Percentiles rank a stretch among this genome's conserved stretches.
Evolutionary conservation across 2,888 invertebrate genomes (phyloP).

Genomic region (Danaus chrysippus): DNA sequence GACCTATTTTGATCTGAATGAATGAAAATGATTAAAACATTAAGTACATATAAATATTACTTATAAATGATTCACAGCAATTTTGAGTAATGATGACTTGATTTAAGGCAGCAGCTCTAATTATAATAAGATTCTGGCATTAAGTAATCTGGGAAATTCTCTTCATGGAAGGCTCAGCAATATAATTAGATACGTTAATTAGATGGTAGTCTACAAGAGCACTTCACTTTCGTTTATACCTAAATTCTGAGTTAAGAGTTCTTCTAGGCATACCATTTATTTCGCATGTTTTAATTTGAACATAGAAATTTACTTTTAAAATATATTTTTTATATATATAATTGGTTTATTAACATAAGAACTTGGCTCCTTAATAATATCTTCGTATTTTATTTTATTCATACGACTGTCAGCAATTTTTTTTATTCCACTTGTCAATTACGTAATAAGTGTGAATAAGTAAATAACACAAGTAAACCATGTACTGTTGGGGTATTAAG

Average conservation of each 20-base stretch:
- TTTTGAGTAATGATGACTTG: slow-evolving; percentile 24
- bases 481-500: slow-evolving; percentile 24
- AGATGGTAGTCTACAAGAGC: slow-evolving; percentile 65
- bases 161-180: slow-evolving; percentile 53
- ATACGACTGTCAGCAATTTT: background rate
- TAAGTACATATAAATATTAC: too few species aligned
- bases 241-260: too few species aligned
- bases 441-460: slow-evolving; percentile 2
- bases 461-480: slow-evolving; percentile 16
- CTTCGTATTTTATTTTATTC: background rate
- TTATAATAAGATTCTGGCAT: slow-evolving; percentile 66
- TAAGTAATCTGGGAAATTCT: slow-evolving; percentile 71
- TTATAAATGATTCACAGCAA: too few species aligned
- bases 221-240: slow-evolving; percentile 55
- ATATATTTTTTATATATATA: too few species aligned
- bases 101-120: slow-evolving; percentile 57
- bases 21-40: too few species aligned
- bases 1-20: too few species aligned
- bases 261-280: too few species aligned
- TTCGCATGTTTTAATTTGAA: too few species aligned
- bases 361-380: too few species aligned
- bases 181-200: slow-evolving; percentile 76
- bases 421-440: background rate
- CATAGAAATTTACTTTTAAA: too few species aligned
- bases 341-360: too few species aligned